Evolutionary conservation across 2,113 vertebrate species (phyloP), one percentile per base, ranked within the genome.

Genomic region (Paraplagusia blochii): DNA sequence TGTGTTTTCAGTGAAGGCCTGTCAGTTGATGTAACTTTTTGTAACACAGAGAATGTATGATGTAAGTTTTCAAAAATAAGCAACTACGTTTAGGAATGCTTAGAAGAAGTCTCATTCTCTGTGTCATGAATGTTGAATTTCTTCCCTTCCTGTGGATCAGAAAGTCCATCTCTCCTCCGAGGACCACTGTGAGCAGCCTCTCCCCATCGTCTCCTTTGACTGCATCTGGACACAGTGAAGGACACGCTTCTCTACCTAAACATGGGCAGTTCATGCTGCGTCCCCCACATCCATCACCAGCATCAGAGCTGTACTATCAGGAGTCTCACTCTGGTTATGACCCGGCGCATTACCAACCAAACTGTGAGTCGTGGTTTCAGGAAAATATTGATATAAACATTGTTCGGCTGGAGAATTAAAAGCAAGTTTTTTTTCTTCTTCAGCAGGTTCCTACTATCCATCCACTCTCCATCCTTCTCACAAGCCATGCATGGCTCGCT

Each of bases 271-370:
- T 93, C 69, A 79, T 94, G 66, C 74, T 91, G 72, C 92, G 92
- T 76, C 88, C 91, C 58, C 88, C 93, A 16, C 95, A 94, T 82
- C 91, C 92, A 63, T 87, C 92, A 48, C 85, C 83, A 48, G 91
- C 90, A 39, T 92, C 94, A 47, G 94, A 98, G 81, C 88, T 93
- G 17, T 94, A 92, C 87, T 96, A 93, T 87, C 94, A 93, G 89
- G 94, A 97, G 55, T 87, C 90, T 63, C 90, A 90, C 69, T 80
- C 93, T 67, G 87, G 91, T 0, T 95, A 93, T 11, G 93, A 97
- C 66, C 77, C 92, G 7, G 84, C 88, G 18, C 91, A 94, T 44
- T 96, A 93, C 80, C 93, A 90, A 0, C 87, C 92, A 63, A 81
- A 90, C 85, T 92, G 95, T 95, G 84, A 93, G 92, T 84, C 40